phyloP scores from a whole-genome alignment of 1,140 invertebrate species.

The Periplaneta americana region DNA sequence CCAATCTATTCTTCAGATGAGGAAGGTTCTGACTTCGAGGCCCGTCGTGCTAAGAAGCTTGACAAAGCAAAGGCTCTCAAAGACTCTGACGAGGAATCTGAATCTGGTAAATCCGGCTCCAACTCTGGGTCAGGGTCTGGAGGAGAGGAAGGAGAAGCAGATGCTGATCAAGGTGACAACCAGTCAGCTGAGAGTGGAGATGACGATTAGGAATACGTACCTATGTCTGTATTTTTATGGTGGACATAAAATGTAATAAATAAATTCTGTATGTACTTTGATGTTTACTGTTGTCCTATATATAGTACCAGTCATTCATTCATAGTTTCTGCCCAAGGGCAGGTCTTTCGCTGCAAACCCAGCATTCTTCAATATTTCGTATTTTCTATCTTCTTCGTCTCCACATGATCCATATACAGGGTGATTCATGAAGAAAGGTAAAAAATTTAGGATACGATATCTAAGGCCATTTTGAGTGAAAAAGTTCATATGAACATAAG shows the following conservation, averaged over 20 bases:
- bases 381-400: too few relatives aligned
- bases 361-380: too few relatives aligned
- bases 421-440: too few relatives aligned
- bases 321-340: too few relatives aligned
- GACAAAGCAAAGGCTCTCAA: slow-evolving; percentile 75
- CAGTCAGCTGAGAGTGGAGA: slow-evolving; percentile 21
- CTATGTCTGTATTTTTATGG: neutral
- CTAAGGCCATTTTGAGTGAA: too few relatives aligned
- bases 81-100: slow-evolving; percentile 72
- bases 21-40: slow-evolving; percentile 82
- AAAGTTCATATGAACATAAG: too few relatives aligned
- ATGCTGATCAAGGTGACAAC: slow-evolving; percentile 29
- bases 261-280: too few relatives aligned
- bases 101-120: slow-evolving; percentile 26
- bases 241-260: neutral
- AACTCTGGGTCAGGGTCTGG: slow-evolving; percentile 32
- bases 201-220: slow-evolving; percentile 8
- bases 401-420: too few relatives aligned
- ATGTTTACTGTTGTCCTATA: too few relatives aligned
- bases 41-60: slow-evolving; percentile 61
- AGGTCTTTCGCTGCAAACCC: too few relatives aligned
- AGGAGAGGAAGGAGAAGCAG: slow-evolving; percentile 34
- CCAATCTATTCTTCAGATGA: slow-evolving; percentile 89
- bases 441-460: too few relatives aligned
- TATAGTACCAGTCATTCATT: too few relatives aligned